Percentiles rank a stretch among this genome's conserved stretches.
phyloP scores from a whole-genome alignment of 2,113 vertebrate species.

The Scalopus aquaticus region DNA sequence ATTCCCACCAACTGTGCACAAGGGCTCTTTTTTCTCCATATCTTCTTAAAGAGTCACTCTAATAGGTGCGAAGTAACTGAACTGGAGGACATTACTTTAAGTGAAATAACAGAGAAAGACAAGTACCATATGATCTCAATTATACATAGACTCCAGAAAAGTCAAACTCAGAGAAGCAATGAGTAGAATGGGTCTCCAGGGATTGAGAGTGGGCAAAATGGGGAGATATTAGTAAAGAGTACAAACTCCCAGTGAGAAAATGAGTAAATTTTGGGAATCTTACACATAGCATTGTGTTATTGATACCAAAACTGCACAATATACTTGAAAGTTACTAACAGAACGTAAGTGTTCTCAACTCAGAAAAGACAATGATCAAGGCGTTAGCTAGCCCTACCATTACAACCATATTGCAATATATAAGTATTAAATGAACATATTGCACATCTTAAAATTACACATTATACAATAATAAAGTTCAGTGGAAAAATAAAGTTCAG shows the following conservation, averaged over 20 bases:
- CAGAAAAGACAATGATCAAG: not conserved
- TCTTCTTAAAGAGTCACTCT: not conserved
- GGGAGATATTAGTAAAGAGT: not conserved
- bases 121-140: not conserved
- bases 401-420: not conserved
- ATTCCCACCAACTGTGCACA: not conserved
- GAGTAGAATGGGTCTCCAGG: not conserved
- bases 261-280: not conserved
- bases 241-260: not conserved
- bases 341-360: not conserved
- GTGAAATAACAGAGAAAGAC: constrained; percentile 25
- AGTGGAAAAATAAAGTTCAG: not conserved
- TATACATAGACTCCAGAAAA: not conserved
- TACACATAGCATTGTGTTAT: not conserved
- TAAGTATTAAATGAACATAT: not conserved
- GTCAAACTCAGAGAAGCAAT: not conserved
- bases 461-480: not conserved
- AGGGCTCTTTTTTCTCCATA: not conserved
- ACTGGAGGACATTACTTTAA: not conserved
- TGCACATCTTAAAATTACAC: not conserved
- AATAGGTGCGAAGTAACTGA: not conserved
- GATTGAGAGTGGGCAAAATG: not conserved
- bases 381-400: not conserved
- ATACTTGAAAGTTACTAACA: not conserved
- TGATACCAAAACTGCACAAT: not conserved